These are phyloP conservation scores for Nasonia giraulti DNA, from an alignment of 1,140 invertebrate genomes.

Conservation along the genomic window DNA sequence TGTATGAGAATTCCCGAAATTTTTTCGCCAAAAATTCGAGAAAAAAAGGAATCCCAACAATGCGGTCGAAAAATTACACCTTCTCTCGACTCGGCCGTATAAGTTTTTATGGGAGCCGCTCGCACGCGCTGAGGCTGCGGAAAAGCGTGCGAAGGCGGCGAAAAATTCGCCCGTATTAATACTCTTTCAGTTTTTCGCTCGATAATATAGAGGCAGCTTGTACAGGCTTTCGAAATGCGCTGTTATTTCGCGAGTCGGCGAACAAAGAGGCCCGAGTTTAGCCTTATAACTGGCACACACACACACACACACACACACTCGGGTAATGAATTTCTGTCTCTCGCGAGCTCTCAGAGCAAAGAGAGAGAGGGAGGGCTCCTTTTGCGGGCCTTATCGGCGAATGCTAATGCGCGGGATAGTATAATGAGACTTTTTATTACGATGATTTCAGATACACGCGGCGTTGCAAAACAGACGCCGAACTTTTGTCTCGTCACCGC, in stretches of 20 bases:
- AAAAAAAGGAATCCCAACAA: not conserved
- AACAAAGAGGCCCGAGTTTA: conserved; percentile 11
- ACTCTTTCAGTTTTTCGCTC: not conserved
- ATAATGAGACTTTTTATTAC: conserved; percentile 29
- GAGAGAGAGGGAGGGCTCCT: no score
- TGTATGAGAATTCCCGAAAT: not conserved
- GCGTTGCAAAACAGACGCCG: not conserved
- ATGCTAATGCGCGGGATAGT: conserved; percentile 33
- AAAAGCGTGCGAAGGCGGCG: no score
- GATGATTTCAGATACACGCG: not conserved
- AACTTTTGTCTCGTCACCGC: not conserved
- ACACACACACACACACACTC: no score
- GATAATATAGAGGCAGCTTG: not conserved
- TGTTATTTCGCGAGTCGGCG: conserved; percentile 16
- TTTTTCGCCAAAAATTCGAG: not conserved
- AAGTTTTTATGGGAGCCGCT: no score
- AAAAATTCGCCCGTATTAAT: no score
- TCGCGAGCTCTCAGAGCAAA: no score
- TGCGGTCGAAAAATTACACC: no score
- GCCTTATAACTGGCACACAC: no score
- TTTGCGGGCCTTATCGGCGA: conserved; percentile 35
- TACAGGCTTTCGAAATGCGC: conserved; percentile 9
- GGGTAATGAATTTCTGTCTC: no score
- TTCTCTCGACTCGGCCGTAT: no score
- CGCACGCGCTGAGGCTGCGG: no score